Base-by-base conservation (phyloP, 2,888 invertebrate genomes). In the Hypselothyrea guttata region DNA sequence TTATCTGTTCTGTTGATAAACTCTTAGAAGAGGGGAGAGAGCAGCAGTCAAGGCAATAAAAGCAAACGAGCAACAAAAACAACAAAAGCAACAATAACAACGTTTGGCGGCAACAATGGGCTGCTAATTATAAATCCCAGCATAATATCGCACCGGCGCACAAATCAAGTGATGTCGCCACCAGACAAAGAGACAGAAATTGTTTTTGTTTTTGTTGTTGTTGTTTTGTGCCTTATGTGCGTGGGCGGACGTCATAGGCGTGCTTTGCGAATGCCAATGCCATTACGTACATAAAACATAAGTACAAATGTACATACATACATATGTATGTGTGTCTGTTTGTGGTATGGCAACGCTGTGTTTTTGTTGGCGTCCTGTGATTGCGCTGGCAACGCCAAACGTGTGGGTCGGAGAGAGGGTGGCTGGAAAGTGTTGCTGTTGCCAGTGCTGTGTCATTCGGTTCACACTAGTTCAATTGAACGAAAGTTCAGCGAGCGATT, bases 71-170 rank as follows among this genome's bases (percentile, higher is more conserved):
- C n/a, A n/a, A n/a, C n/a, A n/a, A 57, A 41, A 64, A 62, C 56
- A 70, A 33, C 13, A 37, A 51, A 51, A 13, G 15, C 37, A 16
- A 37, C 37, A 15, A 22, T 5, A 13, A 15, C 37, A 57, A 64
- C 67, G 55, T 75, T 77, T 77, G 75, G 76, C 77, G 77, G 77
- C 75, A 81, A 78, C 78, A 78, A 78, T 75, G 53, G 81, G 58
- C 64, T 75, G 78, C 78, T 78, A 78, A 78, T 78, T 81, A 81
- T 78, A 78, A 78, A 78, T 77, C 81, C 41, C 81, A 77, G 78
- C 72, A 76, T 75, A 76, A 62, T 40, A 70, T 64, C 65, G 59
- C 73, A 70, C 64, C 64, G 63, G 71, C 63, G 66, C 66, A 71
- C 71, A 55, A 60, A 34, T 71, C 47, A 69, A 70, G 49, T 67